These are phyloP conservation scores for Ahaetulla prasina DNA, from an alignment of 2,113 vertebrate genomes.

Conservation along the genomic window DNA sequence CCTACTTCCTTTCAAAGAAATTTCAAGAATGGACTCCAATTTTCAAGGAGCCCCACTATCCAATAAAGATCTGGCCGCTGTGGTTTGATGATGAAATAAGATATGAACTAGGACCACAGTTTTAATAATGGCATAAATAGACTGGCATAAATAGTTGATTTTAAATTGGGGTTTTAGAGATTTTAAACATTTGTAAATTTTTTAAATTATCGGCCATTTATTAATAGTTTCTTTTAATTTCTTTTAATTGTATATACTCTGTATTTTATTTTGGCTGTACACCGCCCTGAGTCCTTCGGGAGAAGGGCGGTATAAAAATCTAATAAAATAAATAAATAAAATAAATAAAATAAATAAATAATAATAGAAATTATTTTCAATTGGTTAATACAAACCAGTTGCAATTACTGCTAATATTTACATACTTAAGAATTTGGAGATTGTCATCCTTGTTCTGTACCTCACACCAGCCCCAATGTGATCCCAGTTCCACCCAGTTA, in stretches of 20 bases:
- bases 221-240: no score
- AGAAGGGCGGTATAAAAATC: no score
- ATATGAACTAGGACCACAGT: background rate
- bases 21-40: background rate
- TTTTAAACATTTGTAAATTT: no score
- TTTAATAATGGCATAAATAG: no score
- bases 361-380: background rate
- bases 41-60: background rate
- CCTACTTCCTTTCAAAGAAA: background rate
- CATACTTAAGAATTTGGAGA: background rate
- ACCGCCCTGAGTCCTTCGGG: no score
- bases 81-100: background rate
- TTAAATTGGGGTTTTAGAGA: no score
- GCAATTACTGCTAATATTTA: background rate
- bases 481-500: background rate
- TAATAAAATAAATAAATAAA: no score
- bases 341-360: no score
- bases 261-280: no score
- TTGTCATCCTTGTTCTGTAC: background rate
- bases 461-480: background rate
- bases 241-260: no score
- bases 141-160: no score
- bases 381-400: background rate
- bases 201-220: no score
- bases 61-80: background rate